These are phyloP conservation scores for Bergia sp. DNA, from an alignment of 92 coral and sea anemone species.

Conservation along the genomic window DNA sequence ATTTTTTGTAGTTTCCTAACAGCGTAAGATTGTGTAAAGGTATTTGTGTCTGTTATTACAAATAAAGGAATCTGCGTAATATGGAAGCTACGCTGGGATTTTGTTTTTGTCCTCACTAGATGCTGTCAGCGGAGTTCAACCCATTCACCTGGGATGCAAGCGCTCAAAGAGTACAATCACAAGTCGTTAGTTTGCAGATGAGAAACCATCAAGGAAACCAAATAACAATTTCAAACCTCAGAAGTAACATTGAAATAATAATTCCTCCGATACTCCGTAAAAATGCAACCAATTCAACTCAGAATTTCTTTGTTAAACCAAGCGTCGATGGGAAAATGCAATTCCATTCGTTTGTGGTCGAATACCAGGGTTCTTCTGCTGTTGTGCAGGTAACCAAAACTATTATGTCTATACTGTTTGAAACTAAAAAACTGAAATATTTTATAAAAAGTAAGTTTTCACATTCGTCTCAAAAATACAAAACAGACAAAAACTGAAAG, in stretches of 20 bases:
- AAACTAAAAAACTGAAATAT: background rate
- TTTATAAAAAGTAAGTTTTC: background rate
- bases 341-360: conserved; percentile 56
- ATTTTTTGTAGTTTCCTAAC: no score
- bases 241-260: conserved; percentile 58
- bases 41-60: no score
- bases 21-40: no score
- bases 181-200: conserved; percentile 62
- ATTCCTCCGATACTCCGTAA: conserved; percentile 35
- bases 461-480: background rate
- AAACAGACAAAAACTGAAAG: no score
- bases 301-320: conserved; percentile 68
- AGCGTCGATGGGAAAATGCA: conserved; percentile 55
- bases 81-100: no score
- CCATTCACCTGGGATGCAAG: conserved; percentile 82
- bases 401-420: background rate
- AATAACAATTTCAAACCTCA: conserved; percentile 56
- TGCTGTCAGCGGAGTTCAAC: conserved; percentile 61
- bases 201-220: conserved; percentile 53
- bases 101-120: conserved; percentile 37
- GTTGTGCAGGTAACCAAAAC: conserved; percentile 35
- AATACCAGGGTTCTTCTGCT: conserved; percentile 46
- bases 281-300: background rate
- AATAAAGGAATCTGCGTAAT: no score
- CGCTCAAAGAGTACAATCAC: conserved; percentile 54